Conservation (phyloP, 2,797 vertebrate species). For the Agapornis canus region DNA sequence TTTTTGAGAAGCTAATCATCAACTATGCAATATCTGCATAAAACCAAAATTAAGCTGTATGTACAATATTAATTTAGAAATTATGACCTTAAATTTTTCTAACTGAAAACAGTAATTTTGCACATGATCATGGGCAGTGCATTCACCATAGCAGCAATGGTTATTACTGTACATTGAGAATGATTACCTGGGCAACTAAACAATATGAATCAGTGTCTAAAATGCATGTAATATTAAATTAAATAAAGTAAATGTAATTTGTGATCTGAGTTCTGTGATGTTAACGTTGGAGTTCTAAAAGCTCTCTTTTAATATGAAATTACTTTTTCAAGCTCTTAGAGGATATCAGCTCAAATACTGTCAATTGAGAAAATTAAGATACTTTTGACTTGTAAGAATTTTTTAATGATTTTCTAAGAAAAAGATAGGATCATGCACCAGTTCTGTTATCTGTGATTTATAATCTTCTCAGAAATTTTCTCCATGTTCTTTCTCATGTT, state of each 20-base stretch:
- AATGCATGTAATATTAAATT: constrained; percentile 65
- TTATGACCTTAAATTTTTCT: constrained; percentile 60
- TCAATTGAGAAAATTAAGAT: neutral
- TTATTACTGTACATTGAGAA: neutral
- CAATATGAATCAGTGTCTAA: neutral
- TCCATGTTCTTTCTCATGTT: neutral
- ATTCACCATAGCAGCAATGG: constrained; percentile 48
- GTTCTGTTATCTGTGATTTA: neutral
- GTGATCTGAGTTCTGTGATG: constrained; percentile 7
- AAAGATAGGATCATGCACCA: neutral
- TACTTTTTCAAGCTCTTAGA: neutral
- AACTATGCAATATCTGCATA: constrained; percentile 78
- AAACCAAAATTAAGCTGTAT: constrained; percentile 73
- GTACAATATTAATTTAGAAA: constrained; percentile 57
- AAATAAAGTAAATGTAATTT: constrained; percentile 44
- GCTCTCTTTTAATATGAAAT: neutral
- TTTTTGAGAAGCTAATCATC: constrained; percentile 63
- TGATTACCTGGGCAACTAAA: neutral
- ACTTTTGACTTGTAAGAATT: neutral
- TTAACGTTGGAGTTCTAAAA: neutral
- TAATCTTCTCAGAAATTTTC: neutral
- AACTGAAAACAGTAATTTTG: constrained; percentile 33
- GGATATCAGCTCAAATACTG: neutral
- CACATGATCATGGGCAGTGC: constrained; percentile 26
- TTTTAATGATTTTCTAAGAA: neutral